Base-by-base conservation (phyloP, 2,797 vertebrate species). In the Karalla daura region DNA sequence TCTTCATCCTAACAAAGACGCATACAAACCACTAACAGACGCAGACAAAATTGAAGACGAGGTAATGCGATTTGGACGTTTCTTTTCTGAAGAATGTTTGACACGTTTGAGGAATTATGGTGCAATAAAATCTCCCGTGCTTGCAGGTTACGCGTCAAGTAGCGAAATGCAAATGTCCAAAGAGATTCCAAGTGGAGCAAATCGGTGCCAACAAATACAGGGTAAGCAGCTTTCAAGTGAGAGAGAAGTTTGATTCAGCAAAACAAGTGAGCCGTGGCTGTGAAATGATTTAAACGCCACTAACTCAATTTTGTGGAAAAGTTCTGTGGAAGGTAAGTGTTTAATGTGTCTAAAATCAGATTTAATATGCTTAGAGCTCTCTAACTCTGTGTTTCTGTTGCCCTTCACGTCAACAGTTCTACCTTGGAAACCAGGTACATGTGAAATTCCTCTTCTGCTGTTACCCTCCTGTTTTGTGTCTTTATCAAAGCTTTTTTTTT, bases 401-500 rank as follows among this genome's bases (percentile, higher is more conserved):
- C 95, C 93, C 90, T 82, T 93, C 92, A 85, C 92, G 87, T 94
- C 92, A 94, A 95, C 95, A 99, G 98, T 99, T 99, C 95, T 99
- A 99, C 97, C 97, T 99, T 92, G 97, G 98, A 99, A 99, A 99
- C 94, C 98, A 99, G 98, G 98, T 99, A 99, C 94, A 96, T 94
- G 91, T 87, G 80, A 91, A 92, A 85, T 83, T 91, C 89, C 88
- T 83, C 63, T 50, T 58, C 43, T 71, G 36, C 63, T 61, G 50
- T 55, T 49, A 23, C 65, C 9, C 64, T 32, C 77, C 44, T 89
- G 77, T 86, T 81, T 49, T 86, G 68, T 85, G 78, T 72, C 80
- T n/a, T 89, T 88, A 81, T 78, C 21, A 53, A 79, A 65, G 50
- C 78, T 89, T 92, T 45, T 91, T 39, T 45, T 91, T 39, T 86